phyloP scores from a whole-genome alignment of 2,797 vertebrate species.

The Poeciliopsis paucimaculata region DNA sequence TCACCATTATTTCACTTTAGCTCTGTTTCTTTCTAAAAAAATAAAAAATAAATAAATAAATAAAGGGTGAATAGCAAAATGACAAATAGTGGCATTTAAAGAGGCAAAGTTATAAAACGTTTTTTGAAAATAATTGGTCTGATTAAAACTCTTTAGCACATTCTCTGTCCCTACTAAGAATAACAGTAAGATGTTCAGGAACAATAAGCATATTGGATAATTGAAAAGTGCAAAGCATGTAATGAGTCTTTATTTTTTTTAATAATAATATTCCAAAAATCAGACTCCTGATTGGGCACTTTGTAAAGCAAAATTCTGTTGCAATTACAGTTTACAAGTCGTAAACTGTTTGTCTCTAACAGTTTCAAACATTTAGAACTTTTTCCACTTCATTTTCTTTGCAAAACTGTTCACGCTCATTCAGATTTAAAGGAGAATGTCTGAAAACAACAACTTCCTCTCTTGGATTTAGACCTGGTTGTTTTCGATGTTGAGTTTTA shows the following conservation, averaged over 20 bases:
- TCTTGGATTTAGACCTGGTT: not conserved
- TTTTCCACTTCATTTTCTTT: not conserved
- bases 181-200: not conserved
- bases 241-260: not conserved
- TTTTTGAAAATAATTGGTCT: not conserved
- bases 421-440: not conserved
- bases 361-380: not conserved
- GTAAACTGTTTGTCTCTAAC: not conserved
- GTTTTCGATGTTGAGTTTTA: not conserved
- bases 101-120: not conserved
- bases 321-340: not conserved
- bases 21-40: not conserved
- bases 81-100: constrained; percentile 3
- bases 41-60: not conserved
- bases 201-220: not conserved
- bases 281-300: not conserved
- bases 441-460: not conserved
- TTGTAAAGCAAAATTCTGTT: not conserved
- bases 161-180: not conserved
- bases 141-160: not conserved
- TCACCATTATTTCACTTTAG: constrained; percentile 4
- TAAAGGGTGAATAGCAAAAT: constrained; percentile 7
- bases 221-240: not conserved
- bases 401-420: too few relatives aligned
- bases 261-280: not conserved